Percentiles rank a stretch among this genome's conserved stretches.
These are phyloP conservation scores for Meteorus sp. DNA, from an alignment of 1,140 invertebrate genomes.

Conservation along the genomic window DNA sequence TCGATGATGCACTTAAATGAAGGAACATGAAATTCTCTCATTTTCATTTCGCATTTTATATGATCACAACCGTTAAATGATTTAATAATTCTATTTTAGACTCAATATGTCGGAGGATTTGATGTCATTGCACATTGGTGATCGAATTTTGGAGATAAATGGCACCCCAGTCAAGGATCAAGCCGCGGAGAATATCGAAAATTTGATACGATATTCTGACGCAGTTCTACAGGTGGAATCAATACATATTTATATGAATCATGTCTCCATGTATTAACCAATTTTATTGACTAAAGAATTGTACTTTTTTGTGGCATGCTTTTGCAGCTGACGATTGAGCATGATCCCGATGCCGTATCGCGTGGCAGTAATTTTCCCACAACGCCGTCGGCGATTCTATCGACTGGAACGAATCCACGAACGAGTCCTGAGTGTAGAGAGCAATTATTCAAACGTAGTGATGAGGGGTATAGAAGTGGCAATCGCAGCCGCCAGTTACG, in stretches of 20 bases:
- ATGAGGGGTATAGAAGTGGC: slow-evolving; percentile 65
- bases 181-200: slow-evolving; percentile 76
- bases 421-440: slow-evolving; percentile 62
- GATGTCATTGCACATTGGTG: slow-evolving; percentile 85
- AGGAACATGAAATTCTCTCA: no score
- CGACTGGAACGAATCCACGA: slow-evolving; percentile 48
- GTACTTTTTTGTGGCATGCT: slow-evolving; percentile 18
- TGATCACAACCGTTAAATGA: background rate
- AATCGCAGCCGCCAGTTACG: slow-evolving; percentile 62
- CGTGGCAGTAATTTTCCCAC: slow-evolving; percentile 52
- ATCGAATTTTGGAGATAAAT: slow-evolving; percentile 90
- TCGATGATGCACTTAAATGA: no score
- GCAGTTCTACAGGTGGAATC: slow-evolving; percentile 74
- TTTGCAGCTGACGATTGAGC: slow-evolving; percentile 80
- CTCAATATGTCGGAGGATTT: slow-evolving; percentile 79
- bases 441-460: slow-evolving; percentile 69
- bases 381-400: slow-evolving; percentile 48
- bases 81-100: slow-evolving; percentile 58
- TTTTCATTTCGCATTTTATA: no score
- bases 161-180: slow-evolving; percentile 82
- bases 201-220: slow-evolving; percentile 73
- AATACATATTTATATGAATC: background rate
- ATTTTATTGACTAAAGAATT: slow-evolving; percentile 3
- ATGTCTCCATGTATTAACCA: background rate
- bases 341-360: slow-evolving; percentile 77